phyloP scores from a whole-genome alignment of 2,888 invertebrate species.

The Ernsta delagoae region DNA sequence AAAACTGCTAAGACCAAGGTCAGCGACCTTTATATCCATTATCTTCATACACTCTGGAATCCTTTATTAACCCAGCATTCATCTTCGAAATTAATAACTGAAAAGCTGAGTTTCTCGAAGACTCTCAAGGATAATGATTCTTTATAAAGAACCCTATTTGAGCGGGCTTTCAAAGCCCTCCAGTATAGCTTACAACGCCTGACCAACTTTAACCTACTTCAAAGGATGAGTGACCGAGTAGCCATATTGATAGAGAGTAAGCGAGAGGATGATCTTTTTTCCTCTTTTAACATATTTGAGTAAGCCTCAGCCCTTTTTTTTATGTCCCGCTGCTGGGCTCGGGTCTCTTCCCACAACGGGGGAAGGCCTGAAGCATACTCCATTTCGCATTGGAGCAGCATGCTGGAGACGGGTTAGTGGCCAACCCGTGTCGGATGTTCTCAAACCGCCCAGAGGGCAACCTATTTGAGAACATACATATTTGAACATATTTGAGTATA shows the following conservation, averaged over 20 bases:
- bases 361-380: no score
- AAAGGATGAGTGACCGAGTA: slow-evolving; percentile 14
- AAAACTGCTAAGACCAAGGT: neutral
- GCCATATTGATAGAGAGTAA: neutral
- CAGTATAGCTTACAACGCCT: slow-evolving; percentile 28
- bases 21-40: neutral
- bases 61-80: slow-evolving; percentile 6
- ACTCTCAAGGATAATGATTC: slow-evolving; percentile 24
- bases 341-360: no score
- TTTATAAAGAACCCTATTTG: slow-evolving; percentile 29
- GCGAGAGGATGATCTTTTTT: neutral
- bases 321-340: no score
- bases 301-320: no score
- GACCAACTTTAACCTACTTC: slow-evolving; percentile 28
- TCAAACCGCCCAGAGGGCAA: no score
- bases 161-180: slow-evolving; percentile 18
- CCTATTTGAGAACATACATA: no score
- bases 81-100: slow-evolving; percentile 29
- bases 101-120: slow-evolving; percentile 14
- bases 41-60: neutral
- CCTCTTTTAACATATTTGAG: no score
- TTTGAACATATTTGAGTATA: no score
- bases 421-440: no score
- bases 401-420: no score
- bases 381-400: no score